phyloP scores from a whole-genome alignment of 2,888 invertebrate genomes.

The Mesorhabditis belari region DNA sequence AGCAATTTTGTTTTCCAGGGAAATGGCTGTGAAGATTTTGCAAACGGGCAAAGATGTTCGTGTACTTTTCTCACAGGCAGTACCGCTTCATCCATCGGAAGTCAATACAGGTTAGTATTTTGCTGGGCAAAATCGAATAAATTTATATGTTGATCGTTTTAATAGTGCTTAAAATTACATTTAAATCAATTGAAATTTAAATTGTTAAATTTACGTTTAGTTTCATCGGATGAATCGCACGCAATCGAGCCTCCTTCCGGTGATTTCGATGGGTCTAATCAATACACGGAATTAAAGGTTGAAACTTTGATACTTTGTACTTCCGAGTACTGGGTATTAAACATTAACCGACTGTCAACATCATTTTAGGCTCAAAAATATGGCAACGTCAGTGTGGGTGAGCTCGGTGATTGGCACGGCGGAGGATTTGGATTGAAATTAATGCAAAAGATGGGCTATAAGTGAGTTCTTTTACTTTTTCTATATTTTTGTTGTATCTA shows the following conservation, averaged over 20 bases:
- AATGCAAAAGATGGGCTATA: constrained; percentile 37
- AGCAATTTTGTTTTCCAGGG: too few relatives aligned
- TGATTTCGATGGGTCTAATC: background rate
- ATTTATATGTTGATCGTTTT: too few relatives aligned
- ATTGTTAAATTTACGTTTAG: background rate
- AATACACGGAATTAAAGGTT: background rate
- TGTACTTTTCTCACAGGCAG: background rate
- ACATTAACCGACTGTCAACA: background rate
- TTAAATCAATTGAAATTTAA: too few relatives aligned
- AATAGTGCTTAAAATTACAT: too few relatives aligned
- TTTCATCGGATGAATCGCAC: background rate
- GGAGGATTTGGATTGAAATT: constrained; percentile 31
- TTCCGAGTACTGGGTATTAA: too few relatives aligned
- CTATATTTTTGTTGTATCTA: background rate
- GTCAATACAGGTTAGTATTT: too few relatives aligned
- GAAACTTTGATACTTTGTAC: too few relatives aligned
- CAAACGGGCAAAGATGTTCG: constrained; percentile 17
- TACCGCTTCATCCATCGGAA: background rate
- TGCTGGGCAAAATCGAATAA: too few relatives aligned
- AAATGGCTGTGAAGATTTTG: constrained; percentile 26
- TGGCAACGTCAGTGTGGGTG: constrained; percentile 13
- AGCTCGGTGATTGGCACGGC: constrained; percentile 29
- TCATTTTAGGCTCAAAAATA: background rate
- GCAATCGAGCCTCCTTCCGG: background rate
- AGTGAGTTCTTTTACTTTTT: constrained; percentile 10